Evolutionary conservation across 2,113 vertebrate species (phyloP).

Genomic region (Illadopsis cleaveri): DNA sequence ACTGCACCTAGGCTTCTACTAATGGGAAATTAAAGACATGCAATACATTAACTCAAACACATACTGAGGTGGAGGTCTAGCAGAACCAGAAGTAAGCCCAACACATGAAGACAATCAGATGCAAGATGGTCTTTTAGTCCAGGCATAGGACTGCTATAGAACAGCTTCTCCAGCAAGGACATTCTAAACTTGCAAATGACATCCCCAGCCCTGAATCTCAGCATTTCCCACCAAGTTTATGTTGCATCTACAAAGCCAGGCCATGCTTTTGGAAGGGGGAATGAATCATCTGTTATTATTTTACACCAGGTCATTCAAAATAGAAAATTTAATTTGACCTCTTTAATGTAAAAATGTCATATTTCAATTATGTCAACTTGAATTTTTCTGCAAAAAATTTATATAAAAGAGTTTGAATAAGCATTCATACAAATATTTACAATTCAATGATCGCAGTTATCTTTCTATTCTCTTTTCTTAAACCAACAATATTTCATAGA

Average conservation of each 20-base stretch:
- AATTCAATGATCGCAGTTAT: not conserved
- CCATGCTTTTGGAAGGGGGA: not conserved
- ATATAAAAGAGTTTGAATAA: not conserved
- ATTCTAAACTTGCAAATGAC: not conserved
- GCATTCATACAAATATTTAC: not conserved
- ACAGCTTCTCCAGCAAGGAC: not conserved
- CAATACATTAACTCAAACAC: not conserved
- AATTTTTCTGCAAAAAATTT: not conserved
- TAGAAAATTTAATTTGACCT: not conserved
- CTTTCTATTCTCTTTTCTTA: not conserved
- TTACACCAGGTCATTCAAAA: not conserved
- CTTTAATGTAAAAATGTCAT: not conserved
- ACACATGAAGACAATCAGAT: not conserved
- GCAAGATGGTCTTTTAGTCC: not conserved
- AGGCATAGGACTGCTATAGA: not conserved
- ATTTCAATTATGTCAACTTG: not conserved
- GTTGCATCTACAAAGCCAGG: not conserved
- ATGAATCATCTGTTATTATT: not conserved
- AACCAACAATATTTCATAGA: not conserved
- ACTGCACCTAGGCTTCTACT: not conserved
- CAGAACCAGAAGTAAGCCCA: not conserved
- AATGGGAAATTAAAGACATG: not conserved
- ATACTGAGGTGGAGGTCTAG: not conserved
- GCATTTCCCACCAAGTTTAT: not conserved
- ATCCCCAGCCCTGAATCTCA: not conserved